Conservation (phyloP, 1,140 invertebrate genomes). For the Lepidurus apus region DNA sequence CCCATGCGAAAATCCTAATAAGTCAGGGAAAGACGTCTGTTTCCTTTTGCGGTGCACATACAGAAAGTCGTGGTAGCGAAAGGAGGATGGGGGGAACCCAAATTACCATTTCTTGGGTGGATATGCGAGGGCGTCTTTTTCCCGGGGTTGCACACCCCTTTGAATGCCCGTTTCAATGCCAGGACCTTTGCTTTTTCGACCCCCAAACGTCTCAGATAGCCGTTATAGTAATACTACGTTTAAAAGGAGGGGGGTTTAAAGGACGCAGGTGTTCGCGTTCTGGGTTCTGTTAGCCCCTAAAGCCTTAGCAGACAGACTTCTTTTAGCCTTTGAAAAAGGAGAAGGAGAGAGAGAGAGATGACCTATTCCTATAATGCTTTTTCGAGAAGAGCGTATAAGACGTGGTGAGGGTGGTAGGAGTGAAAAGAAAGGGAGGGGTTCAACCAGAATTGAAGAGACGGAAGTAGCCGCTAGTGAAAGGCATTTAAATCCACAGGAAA, state of each 20-base stretch:
- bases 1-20: background rate
- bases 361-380: background rate
- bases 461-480: constrained; percentile 8
- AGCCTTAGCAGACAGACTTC: too few species aligned
- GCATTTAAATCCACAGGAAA: background rate
- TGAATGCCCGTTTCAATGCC: constrained; percentile 1
- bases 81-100: background rate
- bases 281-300: background rate
- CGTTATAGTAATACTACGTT: constrained; percentile 16
- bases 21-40: background rate
- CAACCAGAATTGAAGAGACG: background rate
- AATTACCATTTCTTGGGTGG: background rate
- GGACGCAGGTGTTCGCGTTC: constrained; percentile 5
- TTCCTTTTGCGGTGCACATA: background rate
- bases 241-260: background rate
- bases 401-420: background rate
- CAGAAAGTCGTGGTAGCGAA: background rate
- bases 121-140: background rate
- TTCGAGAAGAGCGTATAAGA: background rate
- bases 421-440: background rate
- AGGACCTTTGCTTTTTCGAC: background rate
- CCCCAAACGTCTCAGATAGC: constrained; percentile 6
- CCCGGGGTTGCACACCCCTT: background rate
- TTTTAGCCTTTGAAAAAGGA: too few species aligned
- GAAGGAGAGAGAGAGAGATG: background rate